Conservation (phyloP, 2,113 vertebrate genomes). For the Mormyrus iriodes region DNA sequence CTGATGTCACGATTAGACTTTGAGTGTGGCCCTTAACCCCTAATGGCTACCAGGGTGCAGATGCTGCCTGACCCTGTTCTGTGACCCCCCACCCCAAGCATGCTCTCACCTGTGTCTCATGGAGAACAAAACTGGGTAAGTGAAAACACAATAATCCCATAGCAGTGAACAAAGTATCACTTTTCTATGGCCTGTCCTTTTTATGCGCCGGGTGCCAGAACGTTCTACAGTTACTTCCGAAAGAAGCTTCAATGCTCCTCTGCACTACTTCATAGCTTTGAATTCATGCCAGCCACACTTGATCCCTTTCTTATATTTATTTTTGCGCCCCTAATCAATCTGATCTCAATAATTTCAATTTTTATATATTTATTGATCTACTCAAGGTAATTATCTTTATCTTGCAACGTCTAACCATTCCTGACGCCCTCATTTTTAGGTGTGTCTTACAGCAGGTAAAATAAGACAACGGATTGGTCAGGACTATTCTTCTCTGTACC, state of each 20-base stretch:
- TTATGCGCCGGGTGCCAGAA: not conserved
- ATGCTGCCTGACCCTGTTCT: not conserved
- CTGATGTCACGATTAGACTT: not conserved
- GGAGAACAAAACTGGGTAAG: not conserved
- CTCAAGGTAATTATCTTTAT: not conserved
- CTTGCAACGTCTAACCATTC: not conserved
- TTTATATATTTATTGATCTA: not conserved
- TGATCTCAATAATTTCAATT: not conserved
- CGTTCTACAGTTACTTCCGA: not conserved
- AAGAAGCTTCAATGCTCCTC: not conserved
- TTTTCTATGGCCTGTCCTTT: not conserved
- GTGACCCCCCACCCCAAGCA: not conserved
- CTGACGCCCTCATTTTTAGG: not conserved
- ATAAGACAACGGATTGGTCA: not conserved
- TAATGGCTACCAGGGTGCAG: not conserved
- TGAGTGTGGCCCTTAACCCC: not conserved
- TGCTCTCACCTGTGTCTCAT: not conserved
- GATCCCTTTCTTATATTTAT: not conserved
- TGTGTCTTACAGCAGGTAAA: not conserved
- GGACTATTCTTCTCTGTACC: not conserved
- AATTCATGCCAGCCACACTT: not conserved
- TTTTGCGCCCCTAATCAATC: not conserved
- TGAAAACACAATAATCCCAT: not conserved
- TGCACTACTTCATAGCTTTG: not conserved
- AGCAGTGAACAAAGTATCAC: not conserved